These are phyloP conservation scores for Equus przewalskii DNA, from an alignment of 2,113 vertebrate genomes.

Conservation along the genomic window DNA sequence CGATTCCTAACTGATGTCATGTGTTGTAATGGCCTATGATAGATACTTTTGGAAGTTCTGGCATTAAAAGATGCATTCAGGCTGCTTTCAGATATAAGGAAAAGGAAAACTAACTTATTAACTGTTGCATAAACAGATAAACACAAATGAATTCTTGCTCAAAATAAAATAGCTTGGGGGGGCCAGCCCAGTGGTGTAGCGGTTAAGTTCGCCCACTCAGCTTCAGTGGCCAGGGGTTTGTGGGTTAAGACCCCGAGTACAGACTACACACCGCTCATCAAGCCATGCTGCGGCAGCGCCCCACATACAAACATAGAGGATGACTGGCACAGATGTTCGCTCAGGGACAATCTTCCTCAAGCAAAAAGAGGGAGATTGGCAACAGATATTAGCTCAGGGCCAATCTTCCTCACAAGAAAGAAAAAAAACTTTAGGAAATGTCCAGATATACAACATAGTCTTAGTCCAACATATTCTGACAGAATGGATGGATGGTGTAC, in stretches of 20 bases:
- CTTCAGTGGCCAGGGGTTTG: too few species aligned
- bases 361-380: too few species aligned
- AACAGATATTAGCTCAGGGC: too few species aligned
- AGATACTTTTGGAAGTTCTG: background rate
- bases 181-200: too few species aligned
- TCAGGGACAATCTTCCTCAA: too few species aligned
- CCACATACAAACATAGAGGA: too few species aligned
- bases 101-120: constrained; percentile 12
- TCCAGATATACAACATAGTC: background rate
- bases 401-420: too few species aligned
- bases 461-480: background rate
- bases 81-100: background rate
- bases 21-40: background rate
- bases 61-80: background rate
- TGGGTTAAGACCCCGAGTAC: too few species aligned
- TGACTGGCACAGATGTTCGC: too few species aligned
- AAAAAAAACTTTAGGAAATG: background rate
- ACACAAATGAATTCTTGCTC: background rate
- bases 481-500: background rate
- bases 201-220: too few species aligned
- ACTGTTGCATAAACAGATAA: background rate
- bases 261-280: too few species aligned
- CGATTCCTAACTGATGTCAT: background rate
- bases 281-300: too few species aligned
- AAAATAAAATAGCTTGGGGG: background rate